Base-by-base conservation (phyloP, 2,888 invertebrate species). In the Melitaea athalia region DNA sequence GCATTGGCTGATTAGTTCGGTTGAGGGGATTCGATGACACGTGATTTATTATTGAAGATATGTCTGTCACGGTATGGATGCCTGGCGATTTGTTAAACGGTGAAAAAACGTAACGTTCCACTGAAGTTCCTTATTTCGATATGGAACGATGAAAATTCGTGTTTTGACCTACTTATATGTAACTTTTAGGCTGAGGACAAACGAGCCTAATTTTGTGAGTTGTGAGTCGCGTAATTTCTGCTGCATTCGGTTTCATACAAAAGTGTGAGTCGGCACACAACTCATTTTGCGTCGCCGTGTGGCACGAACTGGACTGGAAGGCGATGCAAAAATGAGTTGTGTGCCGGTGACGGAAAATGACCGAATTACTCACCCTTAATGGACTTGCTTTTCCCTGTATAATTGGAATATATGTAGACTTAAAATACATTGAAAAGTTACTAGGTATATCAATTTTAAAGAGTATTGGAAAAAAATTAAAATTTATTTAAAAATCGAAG, bases 1-100 rank as follows among this genome's bases (percentile, higher is more conserved):
- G 63, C 71, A 68, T 70, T 68, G 71, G 67, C 63, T 67, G 71
- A 73, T 73, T 73, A 72, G 71, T 69, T 63, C 64, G 64, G 67
- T 68, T 67, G 70, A 69, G 63, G 65, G 65, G 65, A 66, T 68
- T 66, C 65, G 55, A 66, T 61, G 63, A 57, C 61, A 49, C 57
- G 52, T 68, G 71, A 71, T 71, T 71, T 68, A 71, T 66, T 68
- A 42, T 42, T 10, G 42, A n/a, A 38, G 15, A 57, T 42, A 42
- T 57, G 38, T 57, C 57, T 38, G 38, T 57, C 38, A 38, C 42
- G 31, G 42, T 57, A 57, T 42, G 42, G 57, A 57, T 57, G 42
- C 38, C 57, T 38, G 8, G 38, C 38, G 15, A 57, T 57, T 57
- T 57, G 42, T 38, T 57, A 15, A 57, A 42, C 31, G 31, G 15